These are phyloP conservation scores for Heliconius cydno DNA, from an alignment of 2,888 invertebrate genomes.

Conservation along the genomic window DNA sequence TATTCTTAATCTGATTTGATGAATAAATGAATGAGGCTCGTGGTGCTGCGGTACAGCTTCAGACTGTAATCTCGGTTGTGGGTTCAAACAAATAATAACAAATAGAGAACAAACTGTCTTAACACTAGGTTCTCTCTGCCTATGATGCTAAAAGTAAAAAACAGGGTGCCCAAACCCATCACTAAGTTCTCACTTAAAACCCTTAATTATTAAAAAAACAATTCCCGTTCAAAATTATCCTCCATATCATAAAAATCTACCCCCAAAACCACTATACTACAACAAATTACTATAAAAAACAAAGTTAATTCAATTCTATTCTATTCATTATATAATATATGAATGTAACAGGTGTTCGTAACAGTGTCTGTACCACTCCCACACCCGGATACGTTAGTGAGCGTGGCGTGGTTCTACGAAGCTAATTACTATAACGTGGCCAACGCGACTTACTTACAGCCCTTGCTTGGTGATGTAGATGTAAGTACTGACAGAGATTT, in stretches of 20 bases:
- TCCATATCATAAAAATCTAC: not conserved
- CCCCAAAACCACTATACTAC: not conserved
- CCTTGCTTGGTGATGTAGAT: conserved; percentile 70
- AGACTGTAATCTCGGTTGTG: not conserved
- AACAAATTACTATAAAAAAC: not conserved
- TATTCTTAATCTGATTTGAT: no score
- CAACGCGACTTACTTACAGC: conserved; percentile 72
- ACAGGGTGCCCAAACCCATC: not conserved
- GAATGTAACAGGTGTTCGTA: conserved; percentile 64
- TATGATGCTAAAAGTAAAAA: not conserved
- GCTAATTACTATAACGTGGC: conserved; percentile 76
- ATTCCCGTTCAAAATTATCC: not conserved
- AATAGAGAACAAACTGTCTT: no score
- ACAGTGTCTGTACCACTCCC: conserved; percentile 75
- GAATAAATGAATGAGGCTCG: no score
- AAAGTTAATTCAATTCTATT: conserved; percentile 9
- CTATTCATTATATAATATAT: conserved; percentile 13
- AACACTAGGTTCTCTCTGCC: not conserved
- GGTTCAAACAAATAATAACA: no score
- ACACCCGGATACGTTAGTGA: conserved; percentile 65
- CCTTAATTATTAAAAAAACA: not conserved
- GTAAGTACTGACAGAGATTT: no score
- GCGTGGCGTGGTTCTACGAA: conserved; percentile 80
- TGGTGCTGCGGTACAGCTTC: no score
- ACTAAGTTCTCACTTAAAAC: not conserved